Evolutionary conservation across 2,797 vertebrate genomes (phyloP), one percentile per base, ranked within the genome.

Genomic region (Protonibea diacanthus): DNA sequence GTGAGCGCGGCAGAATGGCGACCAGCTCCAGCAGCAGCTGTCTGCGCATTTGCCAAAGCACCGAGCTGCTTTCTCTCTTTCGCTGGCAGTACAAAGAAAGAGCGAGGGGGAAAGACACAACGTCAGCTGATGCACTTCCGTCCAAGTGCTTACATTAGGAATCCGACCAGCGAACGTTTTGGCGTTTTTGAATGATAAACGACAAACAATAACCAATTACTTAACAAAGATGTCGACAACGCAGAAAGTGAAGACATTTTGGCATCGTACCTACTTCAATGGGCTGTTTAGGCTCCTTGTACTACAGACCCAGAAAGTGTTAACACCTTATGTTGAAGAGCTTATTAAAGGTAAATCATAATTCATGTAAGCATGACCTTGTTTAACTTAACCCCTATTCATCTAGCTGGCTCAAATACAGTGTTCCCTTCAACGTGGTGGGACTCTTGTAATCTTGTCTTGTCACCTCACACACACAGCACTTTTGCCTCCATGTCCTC

Each of bases 11-110:
- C 78, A 99, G 94, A 91, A 99, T 99, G 84, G 96, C 97, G 71
- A 98, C 98, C 71, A 99, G 92, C 91, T 99, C 98, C 89, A 98
- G 92, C 42, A 99, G 96, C 90, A 99, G 96, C 95, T 99, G 98
- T 65, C 97, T 92, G 60, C 98, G 96, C 98, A 99, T 99, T 86
- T 99, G 98, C 98, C 98, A 99, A 68, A 99, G 95, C 68, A 99
- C 98, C 0, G 98, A 99, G 89, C 97, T 96, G 93, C 97, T 97
- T 85, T 99, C 98, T 85, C 94, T 94, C 92, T 98, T 99, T 79
- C 98, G 95, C 98, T 99, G 93, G 27, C n/a, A 57, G 45, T 1
- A 70, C 1, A 55, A 1, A 82, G 71, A 47, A 5, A 53, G 29
- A 63, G 45, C 0, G 6, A 62, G 20, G 17, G 17, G 4, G 57